Evolutionary conservation across 2,888 invertebrate genomes (phyloP).

Genomic region (Empis livida): DNA sequence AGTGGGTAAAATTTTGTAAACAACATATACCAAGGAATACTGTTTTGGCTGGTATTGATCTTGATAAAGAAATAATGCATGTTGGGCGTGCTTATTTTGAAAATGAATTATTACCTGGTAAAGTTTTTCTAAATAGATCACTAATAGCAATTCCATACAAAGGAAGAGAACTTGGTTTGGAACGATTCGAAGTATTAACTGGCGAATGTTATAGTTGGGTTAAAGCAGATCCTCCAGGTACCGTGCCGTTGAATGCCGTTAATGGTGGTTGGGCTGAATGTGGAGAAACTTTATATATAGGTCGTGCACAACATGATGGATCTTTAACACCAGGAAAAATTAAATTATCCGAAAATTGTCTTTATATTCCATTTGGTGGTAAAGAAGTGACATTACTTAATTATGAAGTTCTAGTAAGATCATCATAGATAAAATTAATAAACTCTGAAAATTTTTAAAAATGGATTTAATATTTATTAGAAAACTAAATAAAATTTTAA

Average conservation of each 20-base stretch:
- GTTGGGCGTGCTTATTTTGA: slow-evolving; percentile 40
- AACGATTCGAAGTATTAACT: slow-evolving; percentile 41
- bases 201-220: slow-evolving; percentile 45
- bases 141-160: slow-evolving; percentile 43
- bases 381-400: slow-evolving; percentile 26
- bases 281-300: slow-evolving; percentile 44
- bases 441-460: too few species aligned
- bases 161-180: slow-evolving; percentile 43
- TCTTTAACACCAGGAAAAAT: slow-evolving; percentile 47
- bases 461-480: too few species aligned
- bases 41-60: slow-evolving; percentile 30
- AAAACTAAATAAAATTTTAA: too few species aligned
- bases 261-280: slow-evolving; percentile 34
- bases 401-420: slow-evolving; percentile 27
- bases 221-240: slow-evolving; percentile 29
- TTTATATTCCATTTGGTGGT: slow-evolving; percentile 39
- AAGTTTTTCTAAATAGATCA: slow-evolving; percentile 44
- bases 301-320: slow-evolving; percentile 41
- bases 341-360: slow-evolving; percentile 40
- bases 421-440: too few species aligned
- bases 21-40: slow-evolving; percentile 22
- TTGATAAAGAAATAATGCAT: slow-evolving; percentile 32
- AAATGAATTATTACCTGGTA: slow-evolving; percentile 48
- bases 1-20: too few species aligned
- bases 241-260: slow-evolving; percentile 42